Base-by-base conservation (phyloP, 2,888 invertebrate genomes). In the Melolontha melolontha region DNA sequence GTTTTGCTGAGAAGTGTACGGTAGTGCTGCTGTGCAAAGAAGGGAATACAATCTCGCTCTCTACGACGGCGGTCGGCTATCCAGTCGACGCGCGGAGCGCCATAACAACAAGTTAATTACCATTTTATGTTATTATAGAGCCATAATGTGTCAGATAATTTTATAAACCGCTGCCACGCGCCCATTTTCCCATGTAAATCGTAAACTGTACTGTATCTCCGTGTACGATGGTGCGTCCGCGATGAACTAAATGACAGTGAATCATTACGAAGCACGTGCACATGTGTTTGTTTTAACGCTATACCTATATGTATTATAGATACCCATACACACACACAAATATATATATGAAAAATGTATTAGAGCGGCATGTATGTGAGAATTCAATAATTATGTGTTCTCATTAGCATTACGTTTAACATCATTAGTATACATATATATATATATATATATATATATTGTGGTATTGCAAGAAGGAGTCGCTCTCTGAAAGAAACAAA, bases 41-140 rank as follows among this genome's bases (percentile, higher is more conserved):
- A 34, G 1, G 34, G 34, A 34, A 34, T 34, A 34, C 34, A 34
- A 34, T 34, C 34, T 34, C 10, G 34, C 6, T 34, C 34, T 34
- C 34, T 22, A 22, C 22, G 22, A 22, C 22, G 22, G 34, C 34
- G 10, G 6, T 34, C 34, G 10, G 7, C 34, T 34, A 10, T 6
- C 2, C 8, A 8, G 34, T 34, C 34, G 34, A 10, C 34, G 59
- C 59, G 14, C 59, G 39, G 47, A 17, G 44, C 47, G 12, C 70
- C 67, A 73, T 73, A 73, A 73, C 70, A 70, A 72, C 73, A 72
- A 73, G 70, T 72, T 73, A 74, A 74, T 75, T 74, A 74, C 71
- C 73, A 72, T 73, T 74, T 75, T 74, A 74, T 72, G 73, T 73
- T 73, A 73, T 74, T 73, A 74, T 72, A 69, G 69, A 70, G 70